Evolutionary conservation across 2,797 vertebrate species (phyloP).

Genomic region (Acridotheres tristis): DNA sequence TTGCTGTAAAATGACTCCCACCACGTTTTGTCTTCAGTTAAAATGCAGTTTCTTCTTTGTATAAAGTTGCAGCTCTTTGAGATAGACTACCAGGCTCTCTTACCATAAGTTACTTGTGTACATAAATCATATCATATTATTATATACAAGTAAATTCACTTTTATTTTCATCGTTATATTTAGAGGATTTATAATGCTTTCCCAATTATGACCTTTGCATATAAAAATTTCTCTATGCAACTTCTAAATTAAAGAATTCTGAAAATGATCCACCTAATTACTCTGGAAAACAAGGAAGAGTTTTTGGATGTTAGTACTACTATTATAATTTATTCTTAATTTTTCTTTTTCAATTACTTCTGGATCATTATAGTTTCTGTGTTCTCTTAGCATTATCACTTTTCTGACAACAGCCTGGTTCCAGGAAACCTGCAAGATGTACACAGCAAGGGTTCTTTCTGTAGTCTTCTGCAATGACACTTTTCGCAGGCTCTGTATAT

Average conservation of each 20-base stretch:
- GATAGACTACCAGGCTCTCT: neutral
- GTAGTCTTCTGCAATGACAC: neutral
- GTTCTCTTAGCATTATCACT: neutral
- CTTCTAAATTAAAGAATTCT: neutral
- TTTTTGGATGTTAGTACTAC: neutral
- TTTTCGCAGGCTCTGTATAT: neutral
- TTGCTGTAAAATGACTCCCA: neutral
- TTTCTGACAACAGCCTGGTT: neutral
- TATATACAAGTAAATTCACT: neutral
- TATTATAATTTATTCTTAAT: neutral
- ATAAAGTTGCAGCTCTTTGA: neutral
- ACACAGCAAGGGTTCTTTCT: neutral
- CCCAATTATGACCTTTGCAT: neutral
- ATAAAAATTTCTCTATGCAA: neutral
- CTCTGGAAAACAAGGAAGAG: neutral
- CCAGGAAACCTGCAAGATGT: neutral
- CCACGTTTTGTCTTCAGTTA: neutral
- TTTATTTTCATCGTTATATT: neutral
- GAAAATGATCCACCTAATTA: neutral
- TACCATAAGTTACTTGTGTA: neutral
- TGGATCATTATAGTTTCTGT: neutral
- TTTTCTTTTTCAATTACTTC: neutral
- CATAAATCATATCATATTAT: neutral
- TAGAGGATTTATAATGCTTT: neutral
- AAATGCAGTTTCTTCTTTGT: neutral